phyloP scores from a whole-genome alignment of 2,113 vertebrate species.

The Pristiophorus japonicus region DNA sequence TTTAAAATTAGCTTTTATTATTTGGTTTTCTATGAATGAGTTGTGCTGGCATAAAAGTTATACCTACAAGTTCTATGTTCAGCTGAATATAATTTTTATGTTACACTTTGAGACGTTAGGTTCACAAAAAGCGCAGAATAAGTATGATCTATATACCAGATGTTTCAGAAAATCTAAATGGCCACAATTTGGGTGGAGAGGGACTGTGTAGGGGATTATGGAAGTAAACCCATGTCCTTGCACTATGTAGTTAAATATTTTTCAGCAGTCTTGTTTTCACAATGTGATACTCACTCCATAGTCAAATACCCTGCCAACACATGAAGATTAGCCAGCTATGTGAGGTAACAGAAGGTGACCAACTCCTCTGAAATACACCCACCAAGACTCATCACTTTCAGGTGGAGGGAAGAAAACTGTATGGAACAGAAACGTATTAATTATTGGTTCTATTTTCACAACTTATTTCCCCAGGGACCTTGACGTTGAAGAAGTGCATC shows the following conservation, averaged over 20 bases:
- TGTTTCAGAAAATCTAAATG: background rate
- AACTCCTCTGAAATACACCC: too few species aligned
- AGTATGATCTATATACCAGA: background rate
- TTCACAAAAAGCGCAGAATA: background rate
- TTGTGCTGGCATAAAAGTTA: background rate
- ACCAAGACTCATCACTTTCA: too few species aligned
- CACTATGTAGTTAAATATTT: background rate
- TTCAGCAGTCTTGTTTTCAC: background rate
- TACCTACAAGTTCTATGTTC: background rate
- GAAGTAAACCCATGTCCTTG: background rate
- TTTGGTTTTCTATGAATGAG: background rate
- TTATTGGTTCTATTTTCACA: too few species aligned
- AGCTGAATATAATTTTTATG: background rate
- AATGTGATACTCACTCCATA: background rate
- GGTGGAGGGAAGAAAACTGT: too few species aligned
- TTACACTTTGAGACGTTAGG: background rate
- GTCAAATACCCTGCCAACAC: too few species aligned
- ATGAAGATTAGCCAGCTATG: too few species aligned
- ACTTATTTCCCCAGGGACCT: too few species aligned
- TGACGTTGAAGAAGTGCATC: too few species aligned
- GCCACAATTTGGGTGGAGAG: background rate
- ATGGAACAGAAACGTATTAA: too few species aligned
- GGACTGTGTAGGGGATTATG: background rate
- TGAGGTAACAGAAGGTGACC: too few species aligned
- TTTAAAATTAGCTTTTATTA: background rate